Evolutionary conservation across 2,888 invertebrate genomes (phyloP), one percentile per base, ranked within the genome.

Genomic region (Asteroscopus sphinx): DNA sequence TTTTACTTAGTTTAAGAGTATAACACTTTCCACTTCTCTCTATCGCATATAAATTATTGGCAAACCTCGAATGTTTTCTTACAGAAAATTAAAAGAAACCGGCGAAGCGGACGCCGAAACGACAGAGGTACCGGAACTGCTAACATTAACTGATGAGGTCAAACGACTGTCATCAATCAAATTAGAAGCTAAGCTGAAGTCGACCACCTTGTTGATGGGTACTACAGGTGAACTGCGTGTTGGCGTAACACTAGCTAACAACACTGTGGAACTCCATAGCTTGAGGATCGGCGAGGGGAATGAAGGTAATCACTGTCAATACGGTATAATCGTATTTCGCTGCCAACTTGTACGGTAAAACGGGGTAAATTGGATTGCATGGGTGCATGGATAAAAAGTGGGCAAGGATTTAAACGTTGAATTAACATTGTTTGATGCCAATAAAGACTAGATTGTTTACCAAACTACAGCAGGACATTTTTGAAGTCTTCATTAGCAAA

Each of bases 131-230:
- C 81, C 89, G 0, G 87, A 91, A 58, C 48, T 89, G 0, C 80
- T 96, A 4, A 95, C 95, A 13, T 87, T 98, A 2, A 95, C 95
- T 0, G 98, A 98, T 82, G 96, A 97, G 90, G 96, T 98, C 0
- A 95, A 95, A 71, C 92, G 97, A 28, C 85, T 98, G 12, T 94
- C 96, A 0, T 93, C 95, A 3, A 93, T 98, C 3, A 97, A 96
- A 83, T 87, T 96, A 12, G 91, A 95, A 0, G 94, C 95, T n/a
- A 97, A 96, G 89, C 91, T 96, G 30, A 98, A 97, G 86, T 96
- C 96, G 0, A 89, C 96, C 0, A 95, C 97, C 74, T 82, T 97
- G 2, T 87, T 97, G 26, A 85, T 97, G 54, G 97, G 98, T 1
- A 95, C 95, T 49, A 96, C 96, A 5, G 95, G 96, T 2, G 97